Evolutionary conservation across 2,113 vertebrate species (phyloP), one percentile per base, ranked within the genome.

Genomic region (Hemichromis elongatus): DNA sequence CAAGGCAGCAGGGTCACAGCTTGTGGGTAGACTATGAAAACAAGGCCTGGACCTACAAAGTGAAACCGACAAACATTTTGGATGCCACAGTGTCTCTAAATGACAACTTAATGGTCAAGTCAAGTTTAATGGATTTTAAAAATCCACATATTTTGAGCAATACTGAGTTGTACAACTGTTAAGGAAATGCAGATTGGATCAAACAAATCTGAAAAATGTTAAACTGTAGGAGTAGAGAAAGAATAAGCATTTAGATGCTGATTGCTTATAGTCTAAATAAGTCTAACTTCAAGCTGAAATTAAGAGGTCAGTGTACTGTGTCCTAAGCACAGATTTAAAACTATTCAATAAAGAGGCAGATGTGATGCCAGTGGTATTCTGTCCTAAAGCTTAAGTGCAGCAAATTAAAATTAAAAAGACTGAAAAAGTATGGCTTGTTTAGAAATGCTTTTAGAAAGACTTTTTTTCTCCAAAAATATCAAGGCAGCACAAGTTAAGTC

Each of bases 21-120:
- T 89, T 97, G 96, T 33, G 98, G 98, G 85, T 98, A 98, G 42
- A 97, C 97, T 40, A 99, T 98, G 92, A 98, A 98, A 37, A 97
- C 98, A 92, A 99, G 92, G 53, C 98, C 98, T 28, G 98, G 98
- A 37, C 98, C 98, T 98, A 89, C 4, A 10, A 77, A 83, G 35
- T 86, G 70, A 91, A 87, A 89, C 3, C 7, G n/a, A n/a, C n/a
- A n/a, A n/a, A n/a, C n/a, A n/a, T n/a, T n/a, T n/a, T n/a, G n/a
- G 14, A 52, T 47, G 30, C 8, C 14, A 26, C 37, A 30, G 26
- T 59, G 35, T 79, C 16, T 80, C 52, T 30, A 59, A 45, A 63
- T 63, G 18, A 35, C 6, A 63, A 63, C 30, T 47, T 45, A n/a
- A 47, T 45, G 24, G 16, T 52, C 35, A 68, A n/a, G n/a, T n/a